phyloP scores from a whole-genome alignment of 2,113 vertebrate species.

The Anthoscopus minutus region DNA sequence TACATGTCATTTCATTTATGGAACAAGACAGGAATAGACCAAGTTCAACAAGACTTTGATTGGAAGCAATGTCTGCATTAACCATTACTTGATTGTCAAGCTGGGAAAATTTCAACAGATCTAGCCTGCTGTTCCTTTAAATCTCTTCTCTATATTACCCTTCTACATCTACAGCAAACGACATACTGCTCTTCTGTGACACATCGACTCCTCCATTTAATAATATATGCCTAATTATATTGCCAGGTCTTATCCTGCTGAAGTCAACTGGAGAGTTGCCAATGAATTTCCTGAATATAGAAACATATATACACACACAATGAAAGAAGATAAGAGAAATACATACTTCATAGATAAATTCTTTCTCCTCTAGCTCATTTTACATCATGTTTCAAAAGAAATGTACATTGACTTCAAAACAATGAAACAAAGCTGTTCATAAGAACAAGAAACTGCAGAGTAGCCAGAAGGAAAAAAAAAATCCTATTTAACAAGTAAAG shows the following conservation, averaged over 20 bases:
- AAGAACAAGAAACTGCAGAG: slow-evolving; percentile 2
- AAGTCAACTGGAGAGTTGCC: slow-evolving; percentile 52
- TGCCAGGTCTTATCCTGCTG: slow-evolving; percentile 36
- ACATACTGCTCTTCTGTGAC: slow-evolving; percentile 32
- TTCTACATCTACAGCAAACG: slow-evolving; percentile 9
- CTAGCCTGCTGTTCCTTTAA: slow-evolving; percentile 32
- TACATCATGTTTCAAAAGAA: slow-evolving; percentile 28
- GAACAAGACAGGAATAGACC: background rate
- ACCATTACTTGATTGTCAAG: background rate
- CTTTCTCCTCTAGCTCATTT: slow-evolving; percentile 12
- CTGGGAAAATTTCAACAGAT: slow-evolving; percentile 8
- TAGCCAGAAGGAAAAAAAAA: background rate
- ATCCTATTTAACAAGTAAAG: background rate
- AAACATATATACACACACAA: background rate
- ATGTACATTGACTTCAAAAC: slow-evolving; percentile 22
- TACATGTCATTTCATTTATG: background rate
- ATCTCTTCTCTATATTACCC: background rate
- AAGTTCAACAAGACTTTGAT: background rate
- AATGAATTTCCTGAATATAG: slow-evolving; percentile 34
- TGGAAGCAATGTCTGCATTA: background rate
- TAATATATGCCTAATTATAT: slow-evolving; percentile 50
- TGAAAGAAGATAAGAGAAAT: slow-evolving; percentile 25
- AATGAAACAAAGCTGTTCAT: background rate
- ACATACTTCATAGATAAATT: slow-evolving; percentile 23
- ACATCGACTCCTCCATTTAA: slow-evolving; percentile 21